Evolutionary conservation across 2,888 invertebrate genomes (phyloP).

Genomic region (Zaprionus bogoriensis): DNA sequence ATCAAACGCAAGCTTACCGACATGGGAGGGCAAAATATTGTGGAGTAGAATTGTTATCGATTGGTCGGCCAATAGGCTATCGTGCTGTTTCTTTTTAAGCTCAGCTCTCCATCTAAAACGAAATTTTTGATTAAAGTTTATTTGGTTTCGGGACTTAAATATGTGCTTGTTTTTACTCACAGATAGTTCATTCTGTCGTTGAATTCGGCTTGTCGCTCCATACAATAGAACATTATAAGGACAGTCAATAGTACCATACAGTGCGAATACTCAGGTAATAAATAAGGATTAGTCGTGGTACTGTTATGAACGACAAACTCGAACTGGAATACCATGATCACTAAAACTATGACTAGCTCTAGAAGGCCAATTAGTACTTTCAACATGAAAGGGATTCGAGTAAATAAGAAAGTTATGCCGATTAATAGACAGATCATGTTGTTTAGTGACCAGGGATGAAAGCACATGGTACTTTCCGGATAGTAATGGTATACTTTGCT

Average conservation of each 20-base stretch:
- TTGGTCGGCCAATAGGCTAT: constrained; percentile 91
- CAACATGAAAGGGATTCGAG: constrained; percentile 91
- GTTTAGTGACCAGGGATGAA: constrained; percentile 83
- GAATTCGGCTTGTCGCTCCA: constrained; percentile 95
- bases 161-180: too few relatives aligned
- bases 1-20: constrained; percentile 86
- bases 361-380: constrained; percentile 86
- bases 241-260: constrained; percentile 88
- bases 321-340: constrained; percentile 86
- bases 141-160: neutral
- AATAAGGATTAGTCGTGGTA: constrained; percentile 87
- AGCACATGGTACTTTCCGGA: constrained; percentile 48
- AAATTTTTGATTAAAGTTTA: neutral
- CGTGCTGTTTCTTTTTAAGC: constrained; percentile 91
- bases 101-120: constrained; percentile 85
- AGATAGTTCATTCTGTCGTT: constrained; percentile 93
- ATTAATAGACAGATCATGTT: constrained; percentile 84
- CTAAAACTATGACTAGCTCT: constrained; percentile 87
- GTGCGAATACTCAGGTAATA: constrained; percentile 88
- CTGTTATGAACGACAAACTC: constrained; percentile 85
- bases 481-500: constrained; percentile 51
- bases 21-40: constrained; percentile 96
- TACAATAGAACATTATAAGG: constrained; percentile 89
- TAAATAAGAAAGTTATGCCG: constrained; percentile 90
- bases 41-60: constrained; percentile 94